Conservation (phyloP, 2,113 vertebrate species). For the Neotoma lepida region DNA sequence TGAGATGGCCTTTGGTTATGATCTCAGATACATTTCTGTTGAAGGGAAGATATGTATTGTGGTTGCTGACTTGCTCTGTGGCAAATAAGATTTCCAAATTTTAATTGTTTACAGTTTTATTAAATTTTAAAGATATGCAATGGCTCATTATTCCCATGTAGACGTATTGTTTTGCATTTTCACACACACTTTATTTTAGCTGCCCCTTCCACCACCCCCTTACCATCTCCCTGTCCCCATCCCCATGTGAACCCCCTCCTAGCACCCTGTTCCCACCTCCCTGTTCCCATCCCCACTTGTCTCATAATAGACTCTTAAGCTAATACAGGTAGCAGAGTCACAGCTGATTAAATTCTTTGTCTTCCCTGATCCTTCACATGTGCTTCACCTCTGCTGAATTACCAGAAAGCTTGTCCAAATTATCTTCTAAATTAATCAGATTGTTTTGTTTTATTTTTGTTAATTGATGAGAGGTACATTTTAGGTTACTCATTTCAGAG, state of each 20-base stretch:
- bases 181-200: not conserved
- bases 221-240: not conserved
- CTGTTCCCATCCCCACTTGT: not conserved
- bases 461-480: constrained; percentile 43
- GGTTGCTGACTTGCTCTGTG: constrained; percentile 6
- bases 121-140: constrained; percentile 20
- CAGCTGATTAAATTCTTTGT: constrained; percentile 8
- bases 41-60: not conserved
- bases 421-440: constrained; percentile 38
- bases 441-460: constrained; percentile 64
- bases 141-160: not conserved
- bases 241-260: no score
- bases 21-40: not conserved
- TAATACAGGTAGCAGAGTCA: not conserved
- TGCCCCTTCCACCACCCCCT: not conserved
- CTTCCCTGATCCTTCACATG: not conserved
- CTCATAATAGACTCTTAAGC: not conserved
- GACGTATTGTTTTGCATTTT: not conserved
- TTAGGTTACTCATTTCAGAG: constrained; percentile 57
- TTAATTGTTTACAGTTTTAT: not conserved
- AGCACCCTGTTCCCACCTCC: not conserved
- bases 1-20: not conserved
- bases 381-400: constrained; percentile 24
- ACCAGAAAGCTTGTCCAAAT: constrained; percentile 8
- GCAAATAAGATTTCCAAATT: constrained; percentile 1